phyloP scores from a whole-genome alignment of 2,888 invertebrate species.

The Ennomos quercinarius region DNA sequence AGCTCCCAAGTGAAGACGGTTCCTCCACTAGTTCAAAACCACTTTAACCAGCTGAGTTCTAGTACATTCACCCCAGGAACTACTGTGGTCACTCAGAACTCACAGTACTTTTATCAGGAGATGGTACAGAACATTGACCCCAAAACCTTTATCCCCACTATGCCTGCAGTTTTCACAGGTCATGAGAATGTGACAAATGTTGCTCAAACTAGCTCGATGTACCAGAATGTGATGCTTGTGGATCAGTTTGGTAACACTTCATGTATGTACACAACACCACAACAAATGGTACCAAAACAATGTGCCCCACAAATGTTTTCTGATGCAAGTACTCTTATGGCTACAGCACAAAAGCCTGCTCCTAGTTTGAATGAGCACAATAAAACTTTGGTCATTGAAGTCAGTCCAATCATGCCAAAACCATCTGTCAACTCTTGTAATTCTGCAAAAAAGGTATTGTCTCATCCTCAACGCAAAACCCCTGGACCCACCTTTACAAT shows the following conservation, averaged over 20 bases:
- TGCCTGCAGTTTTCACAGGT: slow-evolving; percentile 65
- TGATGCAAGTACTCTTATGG: slow-evolving; percentile 48
- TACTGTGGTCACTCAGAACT: slow-evolving; percentile 78
- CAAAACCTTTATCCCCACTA: slow-evolving; percentile 72
- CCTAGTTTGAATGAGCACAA: slow-evolving; percentile 56
- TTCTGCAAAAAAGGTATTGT: slow-evolving; percentile 28
- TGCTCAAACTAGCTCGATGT: slow-evolving; percentile 71
- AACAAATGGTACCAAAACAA: slow-evolving; percentile 63
- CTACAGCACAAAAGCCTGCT: slow-evolving; percentile 55
- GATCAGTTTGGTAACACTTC: slow-evolving; percentile 78
- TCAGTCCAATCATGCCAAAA: slow-evolving; percentile 64
- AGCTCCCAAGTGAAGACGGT: slow-evolving; percentile 60
- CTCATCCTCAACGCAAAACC: slow-evolving; percentile 19
- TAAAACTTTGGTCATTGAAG: slow-evolving; percentile 77
- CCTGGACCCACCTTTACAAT: slow-evolving; percentile 32
- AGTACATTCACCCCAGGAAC: slow-evolving; percentile 70
- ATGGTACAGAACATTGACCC: slow-evolving; percentile 79
- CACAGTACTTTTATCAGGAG: slow-evolving; percentile 80
- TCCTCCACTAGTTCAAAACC: slow-evolving; percentile 58
- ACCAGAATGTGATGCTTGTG: slow-evolving; percentile 81
- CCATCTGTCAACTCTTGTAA: slow-evolving; percentile 38
- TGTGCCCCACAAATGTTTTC: slow-evolving; percentile 59
- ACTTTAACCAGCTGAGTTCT: slow-evolving; percentile 65
- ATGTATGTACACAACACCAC: slow-evolving; percentile 74
- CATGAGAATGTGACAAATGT: slow-evolving; percentile 71